These are phyloP conservation scores for Diacarnus erythraeanus DNA, from an alignment of 37 sponge, comb jelly and placozoan genomes.

Conservation along the genomic window DNA sequence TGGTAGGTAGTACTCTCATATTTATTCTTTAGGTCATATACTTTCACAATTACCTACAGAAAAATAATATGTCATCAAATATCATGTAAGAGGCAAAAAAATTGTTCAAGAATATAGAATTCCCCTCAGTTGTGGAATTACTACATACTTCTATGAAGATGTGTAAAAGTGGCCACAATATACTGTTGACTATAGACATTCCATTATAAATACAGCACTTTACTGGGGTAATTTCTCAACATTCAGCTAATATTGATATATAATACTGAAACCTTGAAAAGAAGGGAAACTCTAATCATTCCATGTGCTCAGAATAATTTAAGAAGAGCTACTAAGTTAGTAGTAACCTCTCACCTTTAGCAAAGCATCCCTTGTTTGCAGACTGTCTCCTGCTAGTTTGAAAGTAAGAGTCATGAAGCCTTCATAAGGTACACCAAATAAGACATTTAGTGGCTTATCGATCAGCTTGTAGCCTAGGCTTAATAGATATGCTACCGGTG, in stretches of 20 bases:
- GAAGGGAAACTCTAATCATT: no score
- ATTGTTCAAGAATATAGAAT: background rate
- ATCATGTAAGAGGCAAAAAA: no score
- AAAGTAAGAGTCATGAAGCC: slow-evolving; percentile 13
- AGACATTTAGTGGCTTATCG: background rate
- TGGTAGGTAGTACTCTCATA: slow-evolving; percentile 15
- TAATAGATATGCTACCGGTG: background rate
- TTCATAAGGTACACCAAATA: slow-evolving; percentile 2
- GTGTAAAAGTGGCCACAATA: no score
- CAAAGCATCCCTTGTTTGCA: background rate
- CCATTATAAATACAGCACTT: no score
- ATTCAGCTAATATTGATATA: no score
- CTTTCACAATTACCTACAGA: slow-evolving; percentile 20
- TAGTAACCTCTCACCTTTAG: background rate
- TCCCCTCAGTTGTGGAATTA: background rate
- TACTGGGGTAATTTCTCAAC: no score
- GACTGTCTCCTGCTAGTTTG: background rate
- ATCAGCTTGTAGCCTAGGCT: background rate
- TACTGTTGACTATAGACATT: no score
- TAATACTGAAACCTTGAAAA: no score
- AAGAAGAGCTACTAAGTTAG: no score
- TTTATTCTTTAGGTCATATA: slow-evolving; percentile 23
- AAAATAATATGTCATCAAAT: slow-evolving; percentile 10
- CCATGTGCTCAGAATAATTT: no score
- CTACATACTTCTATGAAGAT: no score